Evolutionary conservation across 1,140 invertebrate genomes (phyloP).

Genomic region (Nephila pilipes): DNA sequence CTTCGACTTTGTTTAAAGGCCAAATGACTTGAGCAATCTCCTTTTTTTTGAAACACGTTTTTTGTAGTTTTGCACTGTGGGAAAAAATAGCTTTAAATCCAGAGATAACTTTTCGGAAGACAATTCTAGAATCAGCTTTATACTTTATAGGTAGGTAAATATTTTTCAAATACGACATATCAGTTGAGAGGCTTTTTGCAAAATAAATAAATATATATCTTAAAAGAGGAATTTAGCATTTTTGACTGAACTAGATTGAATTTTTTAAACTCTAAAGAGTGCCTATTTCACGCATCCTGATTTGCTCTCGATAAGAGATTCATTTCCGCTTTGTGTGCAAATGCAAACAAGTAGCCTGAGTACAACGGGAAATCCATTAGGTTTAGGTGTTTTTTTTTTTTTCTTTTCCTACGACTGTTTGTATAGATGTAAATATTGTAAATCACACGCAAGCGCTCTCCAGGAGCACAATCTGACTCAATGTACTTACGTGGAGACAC

Average conservation of each 20-base stretch:
- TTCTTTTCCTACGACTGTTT: neutral
- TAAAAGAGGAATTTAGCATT: constrained; percentile 22
- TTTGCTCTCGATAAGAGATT: neutral
- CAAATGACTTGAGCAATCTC: neutral
- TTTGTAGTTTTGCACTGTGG: neutral
- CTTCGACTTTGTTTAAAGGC: neutral
- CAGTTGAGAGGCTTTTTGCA: constrained; percentile 1
- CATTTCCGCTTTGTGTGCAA: neutral
- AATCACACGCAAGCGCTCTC: neutral
- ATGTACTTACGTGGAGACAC: neutral
- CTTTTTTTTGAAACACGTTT: neutral
- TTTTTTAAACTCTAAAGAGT: constrained; percentile 44
- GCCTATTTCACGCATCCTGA: constrained; percentile 12
- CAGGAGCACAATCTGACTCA: neutral
- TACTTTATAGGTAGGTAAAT: constrained; percentile 28
- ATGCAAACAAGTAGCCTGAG: neutral
- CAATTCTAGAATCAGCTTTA: neutral
- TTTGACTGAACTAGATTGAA: constrained; percentile 41
- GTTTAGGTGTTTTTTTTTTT: too few species aligned
- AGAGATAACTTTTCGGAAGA: neutral
- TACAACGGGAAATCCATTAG: neutral
- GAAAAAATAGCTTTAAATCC: neutral
- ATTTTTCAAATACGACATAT: constrained; percentile 46
- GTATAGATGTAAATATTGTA: constrained; percentile 54
- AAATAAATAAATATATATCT: constrained; percentile 8